A percentile compares a stretch with the other conserved stretches of the same genome.
These are phyloP conservation scores for Mormyrus hasselquistii DNA, from an alignment of 2,797 vertebrate species.

Conservation along the genomic window DNA sequence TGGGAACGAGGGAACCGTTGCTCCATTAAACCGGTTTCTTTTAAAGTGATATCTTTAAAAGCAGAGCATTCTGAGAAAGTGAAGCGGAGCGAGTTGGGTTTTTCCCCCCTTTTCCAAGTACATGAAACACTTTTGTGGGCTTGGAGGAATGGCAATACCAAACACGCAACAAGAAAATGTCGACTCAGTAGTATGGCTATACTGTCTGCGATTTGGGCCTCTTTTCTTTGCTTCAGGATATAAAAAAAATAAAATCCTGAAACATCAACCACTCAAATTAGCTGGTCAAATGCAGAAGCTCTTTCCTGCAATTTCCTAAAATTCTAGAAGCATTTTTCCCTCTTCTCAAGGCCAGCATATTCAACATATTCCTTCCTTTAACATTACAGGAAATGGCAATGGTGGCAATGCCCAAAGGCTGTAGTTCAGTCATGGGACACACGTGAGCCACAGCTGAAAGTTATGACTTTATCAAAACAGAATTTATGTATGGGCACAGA, in stretches of 20 bases:
- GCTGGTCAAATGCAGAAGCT: background rate
- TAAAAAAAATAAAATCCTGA: background rate
- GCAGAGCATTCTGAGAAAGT: conserved; percentile 22
- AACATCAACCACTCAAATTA: background rate
- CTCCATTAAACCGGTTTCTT: conserved; percentile 41
- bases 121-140: conserved; percentile 22
- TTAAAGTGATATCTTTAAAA: conserved; percentile 34
- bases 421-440: background rate
- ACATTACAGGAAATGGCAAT: conserved; percentile 26
- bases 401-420: conserved; percentile 8
- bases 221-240: conserved; percentile 23
- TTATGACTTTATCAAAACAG: background rate
- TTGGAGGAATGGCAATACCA: conserved; percentile 2
- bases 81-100: conserved; percentile 27
- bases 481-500: background rate
- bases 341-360: conserved; percentile 26
- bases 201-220: conserved; percentile 12
- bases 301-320: background rate
- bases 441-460: background rate
- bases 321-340: background rate
- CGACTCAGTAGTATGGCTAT: conserved; percentile 24
- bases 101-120: conserved; percentile 28
- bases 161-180: conserved; percentile 19
- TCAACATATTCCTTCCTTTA: conserved; percentile 32
- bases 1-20: conserved; percentile 38